Evolutionary conservation across 1,140 invertebrate species (phyloP).

Genomic region (Bathynomus jamesi): DNA sequence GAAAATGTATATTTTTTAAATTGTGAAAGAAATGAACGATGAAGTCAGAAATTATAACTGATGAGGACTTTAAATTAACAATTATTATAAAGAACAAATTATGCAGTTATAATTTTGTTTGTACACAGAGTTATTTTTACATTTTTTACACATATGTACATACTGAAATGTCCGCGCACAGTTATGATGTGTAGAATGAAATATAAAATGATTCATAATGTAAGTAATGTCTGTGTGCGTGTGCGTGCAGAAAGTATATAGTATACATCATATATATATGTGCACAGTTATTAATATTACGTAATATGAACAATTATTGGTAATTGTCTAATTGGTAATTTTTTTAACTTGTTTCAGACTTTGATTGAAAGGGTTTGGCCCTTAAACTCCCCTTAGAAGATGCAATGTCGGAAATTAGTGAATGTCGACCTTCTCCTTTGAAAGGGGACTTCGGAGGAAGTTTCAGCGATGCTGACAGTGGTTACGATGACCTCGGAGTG

Average conservation of each 20-base stretch:
- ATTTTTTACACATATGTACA: too few species aligned
- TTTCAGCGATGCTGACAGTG: background rate
- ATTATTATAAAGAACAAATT: too few species aligned
- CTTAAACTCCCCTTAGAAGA: background rate
- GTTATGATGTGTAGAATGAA: too few species aligned
- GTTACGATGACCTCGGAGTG: background rate
- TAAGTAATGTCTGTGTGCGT: background rate
- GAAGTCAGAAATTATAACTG: too few species aligned
- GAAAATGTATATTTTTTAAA: too few species aligned
- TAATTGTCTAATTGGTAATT: background rate
- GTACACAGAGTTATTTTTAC: too few species aligned
- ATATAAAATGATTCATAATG: too few species aligned
- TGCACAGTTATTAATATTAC: background rate
- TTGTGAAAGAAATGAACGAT: too few species aligned
- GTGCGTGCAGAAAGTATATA: background rate
- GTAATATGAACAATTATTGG: background rate
- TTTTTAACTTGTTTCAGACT: background rate
- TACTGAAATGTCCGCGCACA: too few species aligned
- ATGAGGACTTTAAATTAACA: too few species aligned
- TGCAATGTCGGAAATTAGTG: background rate
- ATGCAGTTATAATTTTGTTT: too few species aligned
- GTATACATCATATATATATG: background rate
- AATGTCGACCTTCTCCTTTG: background rate
- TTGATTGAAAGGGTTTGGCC: background rate
- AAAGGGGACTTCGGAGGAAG: background rate